Evolutionary conservation across 2,113 vertebrate species (phyloP).

Genomic region (Guaruba guarouba): DNA sequence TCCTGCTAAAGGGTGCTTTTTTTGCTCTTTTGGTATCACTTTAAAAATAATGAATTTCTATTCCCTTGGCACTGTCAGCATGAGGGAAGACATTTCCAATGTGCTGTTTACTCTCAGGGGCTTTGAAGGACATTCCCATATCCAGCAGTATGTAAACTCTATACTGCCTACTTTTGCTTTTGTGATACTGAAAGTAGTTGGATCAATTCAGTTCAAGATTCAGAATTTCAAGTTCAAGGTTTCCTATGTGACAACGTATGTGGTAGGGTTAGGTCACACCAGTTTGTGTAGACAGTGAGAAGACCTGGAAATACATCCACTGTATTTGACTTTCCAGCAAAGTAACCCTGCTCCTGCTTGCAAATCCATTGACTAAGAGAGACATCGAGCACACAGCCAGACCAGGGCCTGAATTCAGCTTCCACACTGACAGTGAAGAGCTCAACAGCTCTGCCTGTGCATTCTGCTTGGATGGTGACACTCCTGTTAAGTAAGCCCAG

Average conservation of each 20-base stretch:
- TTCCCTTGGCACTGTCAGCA: neutral
- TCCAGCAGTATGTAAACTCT: neutral
- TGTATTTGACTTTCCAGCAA: neutral
- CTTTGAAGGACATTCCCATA: neutral
- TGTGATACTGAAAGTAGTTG: neutral
- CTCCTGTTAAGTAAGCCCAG: neutral
- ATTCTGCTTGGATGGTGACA: accelerated
- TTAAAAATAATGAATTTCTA: neutral
- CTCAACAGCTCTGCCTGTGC: neutral
- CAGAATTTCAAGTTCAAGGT: neutral
- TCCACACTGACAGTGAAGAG: neutral
- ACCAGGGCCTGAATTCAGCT: neutral
- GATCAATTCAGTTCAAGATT: neutral
- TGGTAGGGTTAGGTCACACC: neutral
- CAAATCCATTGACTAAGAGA: neutral
- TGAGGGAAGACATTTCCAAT: neutral
- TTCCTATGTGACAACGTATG: neutral
- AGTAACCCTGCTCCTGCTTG: neutral
- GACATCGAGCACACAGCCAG: neutral
- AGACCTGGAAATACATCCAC: neutral
- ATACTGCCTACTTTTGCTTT: neutral
- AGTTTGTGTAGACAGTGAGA: neutral
- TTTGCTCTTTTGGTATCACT: neutral
- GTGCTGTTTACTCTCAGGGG: neutral
- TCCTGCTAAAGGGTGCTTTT: neutral